These are phyloP conservation scores for Saguinus imperator DNA, from an alignment of 2,113 vertebrate genomes.

Conservation along the genomic window DNA sequence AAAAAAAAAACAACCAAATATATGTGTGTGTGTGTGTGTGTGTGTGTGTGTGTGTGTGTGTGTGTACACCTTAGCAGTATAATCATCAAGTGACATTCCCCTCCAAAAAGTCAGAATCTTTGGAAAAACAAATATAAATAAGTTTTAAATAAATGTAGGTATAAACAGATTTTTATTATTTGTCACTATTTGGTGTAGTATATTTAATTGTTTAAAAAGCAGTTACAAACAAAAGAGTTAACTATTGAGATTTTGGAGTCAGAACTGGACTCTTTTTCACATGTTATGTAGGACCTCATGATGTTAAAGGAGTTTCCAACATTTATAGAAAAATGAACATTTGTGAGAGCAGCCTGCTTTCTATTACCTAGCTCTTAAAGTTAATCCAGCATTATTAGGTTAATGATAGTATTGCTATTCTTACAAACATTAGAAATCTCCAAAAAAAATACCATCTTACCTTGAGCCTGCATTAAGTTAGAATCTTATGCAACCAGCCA, in stretches of 20 bases:
- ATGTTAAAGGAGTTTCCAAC: neutral
- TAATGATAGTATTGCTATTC: neutral
- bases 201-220: neutral
- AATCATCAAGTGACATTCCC: neutral
- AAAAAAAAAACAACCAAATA: too few species aligned
- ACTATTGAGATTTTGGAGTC: constrained; percentile 2
- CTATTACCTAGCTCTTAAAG: neutral
- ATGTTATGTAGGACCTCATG: neutral
- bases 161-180: neutral
- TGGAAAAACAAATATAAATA: neutral
- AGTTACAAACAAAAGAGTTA: neutral
- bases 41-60: too few species aligned
- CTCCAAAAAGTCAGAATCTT: neutral
- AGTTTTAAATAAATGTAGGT: neutral
- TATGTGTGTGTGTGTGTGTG: too few species aligned
- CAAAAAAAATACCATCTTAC: neutral
- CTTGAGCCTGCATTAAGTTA: constrained; percentile 16
- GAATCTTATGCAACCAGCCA: neutral
- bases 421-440: neutral
- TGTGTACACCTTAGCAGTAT: neutral
- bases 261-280: neutral
- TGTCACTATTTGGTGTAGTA: neutral
- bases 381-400: neutral
- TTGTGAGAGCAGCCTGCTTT: neutral
- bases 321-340: neutral